Evolutionary conservation across 2,113 vertebrate species (phyloP).

Genomic region (Siniperca chuatsi): DNA sequence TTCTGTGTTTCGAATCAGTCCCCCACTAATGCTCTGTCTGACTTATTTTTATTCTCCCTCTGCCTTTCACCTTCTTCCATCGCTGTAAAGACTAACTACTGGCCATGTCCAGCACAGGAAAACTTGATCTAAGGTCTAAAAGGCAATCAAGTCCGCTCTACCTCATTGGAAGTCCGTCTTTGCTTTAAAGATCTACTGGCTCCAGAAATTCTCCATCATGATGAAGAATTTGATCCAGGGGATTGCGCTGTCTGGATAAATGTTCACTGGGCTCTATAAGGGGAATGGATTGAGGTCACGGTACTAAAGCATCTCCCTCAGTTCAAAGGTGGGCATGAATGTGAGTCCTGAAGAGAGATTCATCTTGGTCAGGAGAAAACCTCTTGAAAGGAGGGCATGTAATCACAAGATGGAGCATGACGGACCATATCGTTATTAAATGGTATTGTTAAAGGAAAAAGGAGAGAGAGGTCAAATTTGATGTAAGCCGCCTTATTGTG

Average conservation of each 20-base stretch:
- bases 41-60: conserved; percentile 38
- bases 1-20: conserved; percentile 59
- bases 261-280: conserved; percentile 61
- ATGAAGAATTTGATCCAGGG: conserved; percentile 71
- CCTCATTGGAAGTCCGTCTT: conserved; percentile 35
- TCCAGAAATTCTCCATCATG: conserved; percentile 61
- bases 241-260: conserved; percentile 75
- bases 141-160: conserved; percentile 28
- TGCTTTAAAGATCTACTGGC: conserved; percentile 59
- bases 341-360: conserved; percentile 69
- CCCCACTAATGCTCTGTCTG: conserved; percentile 4
- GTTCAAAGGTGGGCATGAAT: conserved; percentile 82
- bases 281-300: conserved; percentile 77
- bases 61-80: conserved; percentile 24
- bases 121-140: conserved; percentile 22
- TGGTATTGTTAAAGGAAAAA: conserved; percentile 76
- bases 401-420: conserved; percentile 79
- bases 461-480: conserved; percentile 76
- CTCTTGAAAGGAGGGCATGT: conserved; percentile 80
- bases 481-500: conserved; percentile 74
- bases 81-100: conserved; percentile 37
- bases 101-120: conserved; percentile 33
- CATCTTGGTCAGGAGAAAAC: conserved; percentile 81
- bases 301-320: conserved; percentile 74
- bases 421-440: conserved; percentile 81